Evolutionary conservation across 23 tunicate genomes (phyloP), one percentile per base, ranked within the genome.

Genomic region (Trididemnum nubilum): DNA sequence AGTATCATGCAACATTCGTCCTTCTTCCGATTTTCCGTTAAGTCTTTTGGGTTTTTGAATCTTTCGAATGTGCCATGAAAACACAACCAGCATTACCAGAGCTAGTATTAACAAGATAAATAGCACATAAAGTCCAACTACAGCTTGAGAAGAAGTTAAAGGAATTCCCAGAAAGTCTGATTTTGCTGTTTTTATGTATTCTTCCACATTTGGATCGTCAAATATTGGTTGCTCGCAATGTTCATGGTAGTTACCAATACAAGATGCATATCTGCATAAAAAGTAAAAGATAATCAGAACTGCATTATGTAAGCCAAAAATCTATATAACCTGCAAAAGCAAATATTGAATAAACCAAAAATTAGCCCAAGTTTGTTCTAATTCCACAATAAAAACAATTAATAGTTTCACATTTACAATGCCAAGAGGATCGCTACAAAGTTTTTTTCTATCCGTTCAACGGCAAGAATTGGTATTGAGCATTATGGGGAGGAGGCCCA

Each of bases 251-350:
- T 22, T 12, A 1, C 84, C 84, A 35, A 80, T 32, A 65, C 89
- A 85, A 22, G 89, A 77, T 0, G 83, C 89, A 51, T 77, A 85
- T 36, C 89, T 85, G 35, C 1, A 77, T 1, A 0, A 37, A 78
- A 59, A 57, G 60, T 2, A 78, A 29, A 26, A 25, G 33, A 28
- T 37, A 5, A 60, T 7, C 9, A 44, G 54, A 15, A 7, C 15
- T 44, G 12, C 54, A 44, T 44, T 15, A 44, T 9, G 54, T 44
- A 15, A n/a, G n/a, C n/a, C n/a, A n/a, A n/a, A n/a, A n/a, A n/a
- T n/a, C n/a, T n/a, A n/a, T n/a, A n/a, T n/a, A n/a, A n/a, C n/a
- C n/a, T n/a, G n/a, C n/a, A n/a, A n/a, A n/a, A n/a, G n/a, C n/a
- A n/a, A n/a, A n/a, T n/a, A n/a, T n/a, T n/a, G n/a, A n/a, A n/a